Conservation (phyloP, 2,888 invertebrate genomes). For the Acleris emargana region DNA sequence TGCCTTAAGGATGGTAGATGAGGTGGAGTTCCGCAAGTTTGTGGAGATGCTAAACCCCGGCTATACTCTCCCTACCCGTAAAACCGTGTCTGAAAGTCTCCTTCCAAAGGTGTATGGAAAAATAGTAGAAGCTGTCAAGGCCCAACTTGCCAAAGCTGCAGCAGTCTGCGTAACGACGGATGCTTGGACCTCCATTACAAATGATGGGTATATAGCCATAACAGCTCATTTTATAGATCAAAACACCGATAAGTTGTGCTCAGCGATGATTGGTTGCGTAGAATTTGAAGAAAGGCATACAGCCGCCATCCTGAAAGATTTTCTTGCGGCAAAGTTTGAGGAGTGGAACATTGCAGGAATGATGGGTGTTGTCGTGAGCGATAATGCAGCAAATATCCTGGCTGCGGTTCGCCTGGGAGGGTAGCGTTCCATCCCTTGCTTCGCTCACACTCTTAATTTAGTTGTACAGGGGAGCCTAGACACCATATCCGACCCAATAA, state of each 20-base stretch:
- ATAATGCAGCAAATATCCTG: constrained; percentile 25
- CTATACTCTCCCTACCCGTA: constrained; percentile 2
- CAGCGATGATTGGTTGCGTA: constrained; percentile 4
- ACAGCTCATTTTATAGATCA: constrained; percentile 39
- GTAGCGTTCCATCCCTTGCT: constrained; percentile 3
- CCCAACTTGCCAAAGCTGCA: constrained; percentile 29
- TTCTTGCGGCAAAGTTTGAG: background rate
- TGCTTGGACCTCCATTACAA: constrained; percentile 39
- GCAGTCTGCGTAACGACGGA: constrained; percentile 43
- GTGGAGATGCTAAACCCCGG: constrained; percentile 7
- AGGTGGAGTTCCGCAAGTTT: constrained; percentile 5
- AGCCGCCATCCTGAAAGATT: constrained; percentile 19
- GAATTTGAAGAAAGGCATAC: constrained; percentile 12
- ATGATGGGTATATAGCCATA: constrained; percentile 37
- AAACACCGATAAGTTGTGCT: constrained; percentile 21
- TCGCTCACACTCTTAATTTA: constrained; percentile 8
- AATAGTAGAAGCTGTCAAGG: constrained; percentile 24
- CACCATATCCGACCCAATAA: background rate
- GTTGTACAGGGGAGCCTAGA: constrained; percentile 7
- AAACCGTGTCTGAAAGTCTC: constrained; percentile 7
- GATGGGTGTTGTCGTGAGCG: constrained; percentile 35
- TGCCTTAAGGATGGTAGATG: constrained; percentile 7
- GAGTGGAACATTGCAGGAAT: constrained; percentile 32
- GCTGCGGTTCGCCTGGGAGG: constrained; percentile 5
- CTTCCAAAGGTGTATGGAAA: constrained; percentile 30